phyloP scores from a whole-genome alignment of 1,140 invertebrate genomes.

The Wiebesia pumilae region DNA sequence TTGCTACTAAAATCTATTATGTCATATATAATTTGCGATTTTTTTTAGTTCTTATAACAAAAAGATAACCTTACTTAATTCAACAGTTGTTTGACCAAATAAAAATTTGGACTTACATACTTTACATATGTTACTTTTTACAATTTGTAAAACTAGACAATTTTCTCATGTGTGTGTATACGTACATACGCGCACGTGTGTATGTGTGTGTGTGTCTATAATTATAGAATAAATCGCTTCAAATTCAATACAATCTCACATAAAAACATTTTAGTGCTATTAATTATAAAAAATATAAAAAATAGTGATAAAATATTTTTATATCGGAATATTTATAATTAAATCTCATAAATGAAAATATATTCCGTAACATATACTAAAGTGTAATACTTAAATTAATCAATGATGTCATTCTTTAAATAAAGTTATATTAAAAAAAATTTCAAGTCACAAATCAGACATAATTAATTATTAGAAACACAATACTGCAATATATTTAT shows the following conservation, averaged over 20 bases:
- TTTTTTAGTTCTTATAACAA: too few relatives aligned
- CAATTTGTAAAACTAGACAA: not conserved
- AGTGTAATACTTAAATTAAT: not conserved
- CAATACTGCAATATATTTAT: not conserved
- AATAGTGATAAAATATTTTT: not conserved
- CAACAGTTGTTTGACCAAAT: not conserved
- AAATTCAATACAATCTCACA: not conserved
- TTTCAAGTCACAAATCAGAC: too few relatives aligned
- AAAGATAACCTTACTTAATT: not conserved
- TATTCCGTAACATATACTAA: not conserved
- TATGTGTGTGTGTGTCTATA: not conserved
- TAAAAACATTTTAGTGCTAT: not conserved
- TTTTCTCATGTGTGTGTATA: not conserved
- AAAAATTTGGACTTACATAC: not conserved
- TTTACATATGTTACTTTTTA: not conserved
- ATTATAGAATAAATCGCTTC: not conserved
- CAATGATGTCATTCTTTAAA: not conserved
- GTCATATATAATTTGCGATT: not conserved
- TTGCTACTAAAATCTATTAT: not conserved
- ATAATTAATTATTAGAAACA: not conserved
- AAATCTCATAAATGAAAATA: not conserved
- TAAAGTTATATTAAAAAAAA: not conserved
- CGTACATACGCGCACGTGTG: too few relatives aligned
- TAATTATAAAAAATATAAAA: not conserved
- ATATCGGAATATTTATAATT: not conserved